Base-by-base conservation (phyloP, 2,888 invertebrate genomes). In the Andrena bicolor region DNA sequence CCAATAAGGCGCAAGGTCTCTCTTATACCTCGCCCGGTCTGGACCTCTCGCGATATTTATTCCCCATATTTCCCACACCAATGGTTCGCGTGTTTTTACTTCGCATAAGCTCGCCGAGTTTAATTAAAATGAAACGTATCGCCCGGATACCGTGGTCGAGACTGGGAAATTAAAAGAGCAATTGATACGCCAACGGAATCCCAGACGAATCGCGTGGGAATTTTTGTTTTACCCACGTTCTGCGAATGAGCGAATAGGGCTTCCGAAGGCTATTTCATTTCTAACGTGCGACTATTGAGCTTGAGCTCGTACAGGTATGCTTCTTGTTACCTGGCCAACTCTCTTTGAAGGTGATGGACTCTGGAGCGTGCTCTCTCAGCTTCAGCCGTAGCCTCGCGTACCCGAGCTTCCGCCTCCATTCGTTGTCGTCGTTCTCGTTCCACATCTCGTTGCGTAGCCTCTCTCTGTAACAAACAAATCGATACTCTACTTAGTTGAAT, bases 381-480 rank as follows among this genome's bases (percentile, higher is more conserved):
- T 87, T 94, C 94, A 68, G 92, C 92, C 87, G 93, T 92, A 80
- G 93, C 93, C 84, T 94, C 94, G 80, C 94, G 93, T 78, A 93
- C 91, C 51, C 94, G 92, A 87, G 93, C 92, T 90, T 94, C 94
- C 79, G 94, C 93, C 87, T 94, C 94, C 92, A 93, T 91, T 88
- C 94, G 93, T 86, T 93, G 92, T 85, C 94, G 91, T 74, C 94
- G 91, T 90, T 94, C 94, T 85, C 94, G 92, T 88, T 94, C 94
- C 91, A 94, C 93, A 94, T 94, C 94, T 89, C 94, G 93, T 88
- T 94, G 94, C 78, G 93, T 91, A 85, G 93, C 93, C 92, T 94
- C 94, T 90, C 96, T 96, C 97, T 97, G 95, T 0, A 95, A 95
- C 86, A 88, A 90, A 85, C 77, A 51, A 73, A 66, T 32, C 8